Evolutionary conservation across 2,113 vertebrate species (phyloP).

Genomic region (Ranitomeya imitator): DNA sequence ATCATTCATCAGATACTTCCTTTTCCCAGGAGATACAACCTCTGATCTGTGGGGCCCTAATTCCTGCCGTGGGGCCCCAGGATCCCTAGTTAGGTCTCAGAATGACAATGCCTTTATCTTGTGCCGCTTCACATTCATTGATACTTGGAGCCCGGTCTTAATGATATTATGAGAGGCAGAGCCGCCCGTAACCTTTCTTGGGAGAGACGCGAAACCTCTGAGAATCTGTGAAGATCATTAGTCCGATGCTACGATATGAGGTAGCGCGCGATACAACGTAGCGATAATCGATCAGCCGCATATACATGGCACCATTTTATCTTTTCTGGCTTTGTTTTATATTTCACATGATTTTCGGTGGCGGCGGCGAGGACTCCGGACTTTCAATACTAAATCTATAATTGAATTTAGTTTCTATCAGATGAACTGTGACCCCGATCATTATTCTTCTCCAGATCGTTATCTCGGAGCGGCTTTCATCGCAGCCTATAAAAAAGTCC

Average conservation of each 20-base stretch:
- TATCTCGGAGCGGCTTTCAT: not conserved
- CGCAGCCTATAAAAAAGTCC: not conserved
- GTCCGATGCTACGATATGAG: slow-evolving; percentile 58
- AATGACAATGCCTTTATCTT: no score
- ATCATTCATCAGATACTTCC: no score
- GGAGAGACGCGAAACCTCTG: slow-evolving; percentile 62
- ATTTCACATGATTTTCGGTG: not conserved
- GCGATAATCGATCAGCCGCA: not conserved
- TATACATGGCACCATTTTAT: not conserved
- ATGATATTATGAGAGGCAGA: slow-evolving; percentile 61
- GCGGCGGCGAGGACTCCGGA: not conserved
- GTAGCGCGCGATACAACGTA: not conserved
- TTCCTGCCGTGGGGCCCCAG: no score
- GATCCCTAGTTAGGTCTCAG: no score
- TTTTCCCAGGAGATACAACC: no score
- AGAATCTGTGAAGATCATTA: slow-evolving; percentile 68
- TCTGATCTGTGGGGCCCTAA: no score
- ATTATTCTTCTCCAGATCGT: slow-evolving; percentile 24
- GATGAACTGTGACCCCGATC: slow-evolving; percentile 34
- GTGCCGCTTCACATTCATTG: slow-evolving; percentile 64
- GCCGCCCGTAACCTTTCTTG: slow-evolving; percentile 61
- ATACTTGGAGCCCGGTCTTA: slow-evolving; percentile 62
- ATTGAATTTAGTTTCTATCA: slow-evolving; percentile 47
- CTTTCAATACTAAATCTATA: not conserved
- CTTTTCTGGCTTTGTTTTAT: not conserved